These are phyloP conservation scores for Cinara cedri DNA, from an alignment of 2,888 invertebrate species.

Conservation along the genomic window DNA sequence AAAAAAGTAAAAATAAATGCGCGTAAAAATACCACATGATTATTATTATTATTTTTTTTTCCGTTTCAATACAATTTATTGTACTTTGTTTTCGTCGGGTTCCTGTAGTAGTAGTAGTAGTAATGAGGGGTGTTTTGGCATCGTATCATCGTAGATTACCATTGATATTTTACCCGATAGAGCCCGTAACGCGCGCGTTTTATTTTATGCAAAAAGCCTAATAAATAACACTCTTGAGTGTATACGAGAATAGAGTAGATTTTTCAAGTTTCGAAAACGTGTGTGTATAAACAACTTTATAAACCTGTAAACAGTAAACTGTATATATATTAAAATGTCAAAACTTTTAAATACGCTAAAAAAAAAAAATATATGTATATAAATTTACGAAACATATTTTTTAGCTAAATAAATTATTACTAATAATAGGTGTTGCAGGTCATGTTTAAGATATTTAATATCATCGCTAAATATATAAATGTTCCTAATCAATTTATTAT, in stretches of 20 bases:
- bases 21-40: conserved; percentile 33
- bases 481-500: no score
- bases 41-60: conserved; percentile 35
- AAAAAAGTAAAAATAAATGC: background rate
- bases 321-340: background rate
- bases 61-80: conserved; percentile 19
- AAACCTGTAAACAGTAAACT: background rate
- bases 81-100: background rate
- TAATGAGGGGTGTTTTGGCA: conserved; percentile 22
- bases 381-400: no score
- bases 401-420: no score
- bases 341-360: background rate
- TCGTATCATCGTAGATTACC: conserved; percentile 6
- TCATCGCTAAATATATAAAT: no score
- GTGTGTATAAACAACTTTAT: background rate
- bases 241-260: background rate
- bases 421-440: no score
- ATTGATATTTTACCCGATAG: conserved; percentile 23
- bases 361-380: no score
- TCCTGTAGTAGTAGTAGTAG: background rate
- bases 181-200: background rate
- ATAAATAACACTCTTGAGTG: conserved; percentile 2
- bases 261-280: background rate
- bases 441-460: no score
- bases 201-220: background rate